Percentiles rank a stretch among this genome's conserved stretches.
Conservation (phyloP, 2,113 vertebrate species). For the Gambusia holbrooki region DNA sequence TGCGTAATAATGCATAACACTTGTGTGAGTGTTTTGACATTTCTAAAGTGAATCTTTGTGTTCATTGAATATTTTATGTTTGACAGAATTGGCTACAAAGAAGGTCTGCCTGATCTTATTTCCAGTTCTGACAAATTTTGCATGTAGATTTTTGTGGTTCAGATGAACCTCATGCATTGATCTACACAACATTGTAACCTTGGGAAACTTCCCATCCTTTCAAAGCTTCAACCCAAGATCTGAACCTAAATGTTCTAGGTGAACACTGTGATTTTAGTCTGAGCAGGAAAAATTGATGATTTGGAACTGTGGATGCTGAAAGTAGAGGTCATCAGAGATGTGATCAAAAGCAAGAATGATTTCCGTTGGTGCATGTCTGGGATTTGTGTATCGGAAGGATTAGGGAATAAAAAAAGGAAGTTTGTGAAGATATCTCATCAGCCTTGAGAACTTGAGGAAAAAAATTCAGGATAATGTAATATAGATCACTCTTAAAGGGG, state of each 20-base stretch:
- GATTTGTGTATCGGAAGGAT: constrained; percentile 13
- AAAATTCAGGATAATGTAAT: not conserved
- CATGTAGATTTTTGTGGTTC: not conserved
- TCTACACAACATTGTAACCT: not conserved
- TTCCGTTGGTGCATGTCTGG: constrained; percentile 23
- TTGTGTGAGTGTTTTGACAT: constrained; percentile 13
- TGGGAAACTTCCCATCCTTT: not conserved
- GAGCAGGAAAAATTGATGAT: constrained; percentile 65
- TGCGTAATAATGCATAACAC: constrained; percentile 24
- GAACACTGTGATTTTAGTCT: constrained; percentile 55
- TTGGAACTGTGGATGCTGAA: constrained; percentile 61
- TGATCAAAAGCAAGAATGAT: constrained; percentile 52
- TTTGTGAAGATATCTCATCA: constrained; percentile 29
- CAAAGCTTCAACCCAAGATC: constrained; percentile 24
- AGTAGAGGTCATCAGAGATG: constrained; percentile 68
- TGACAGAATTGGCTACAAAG: not conserved
- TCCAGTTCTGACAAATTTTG: not conserved
- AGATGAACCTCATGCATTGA: not conserved
- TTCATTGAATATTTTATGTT: not conserved
- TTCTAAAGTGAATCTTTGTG: constrained; percentile 14
- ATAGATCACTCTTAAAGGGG: not conserved
- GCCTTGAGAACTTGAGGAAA: constrained; percentile 2
- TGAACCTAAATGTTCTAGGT: constrained; percentile 38
- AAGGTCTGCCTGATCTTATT: not conserved
- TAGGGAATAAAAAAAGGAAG: not conserved